Conservation (phyloP, 2,113 vertebrate genomes). For the Varanus komodoensis region DNA sequence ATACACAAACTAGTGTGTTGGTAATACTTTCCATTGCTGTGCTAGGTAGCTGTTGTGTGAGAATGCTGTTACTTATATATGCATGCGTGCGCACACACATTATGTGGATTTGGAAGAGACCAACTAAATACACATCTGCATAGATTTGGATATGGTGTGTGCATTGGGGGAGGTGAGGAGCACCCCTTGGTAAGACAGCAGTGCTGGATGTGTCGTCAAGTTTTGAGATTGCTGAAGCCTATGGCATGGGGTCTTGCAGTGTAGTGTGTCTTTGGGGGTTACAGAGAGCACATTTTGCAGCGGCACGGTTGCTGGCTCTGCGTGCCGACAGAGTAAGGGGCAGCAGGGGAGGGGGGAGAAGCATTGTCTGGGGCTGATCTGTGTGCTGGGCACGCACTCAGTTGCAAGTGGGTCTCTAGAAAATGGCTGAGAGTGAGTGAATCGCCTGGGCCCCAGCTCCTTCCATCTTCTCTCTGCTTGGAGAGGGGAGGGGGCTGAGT, state of each 20-base stretch:
- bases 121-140: neutral
- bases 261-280: neutral
- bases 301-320: slow-evolving; percentile 1
- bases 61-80: neutral
- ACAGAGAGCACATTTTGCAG: slow-evolving; percentile 6
- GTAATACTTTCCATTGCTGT: neutral
- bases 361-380: slow-evolving; percentile 37
- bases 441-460: slow-evolving; percentile 28
- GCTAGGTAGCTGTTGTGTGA: neutral
- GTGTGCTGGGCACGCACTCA: slow-evolving; percentile 50
- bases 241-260: neutral
- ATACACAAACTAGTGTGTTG: no score
- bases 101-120: neutral
- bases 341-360: slow-evolving; percentile 14
- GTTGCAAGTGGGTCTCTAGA: slow-evolving; percentile 42
- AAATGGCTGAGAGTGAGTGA: slow-evolving; percentile 32
- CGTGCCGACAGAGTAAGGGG: slow-evolving; percentile 27
- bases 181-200: neutral
- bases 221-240: neutral
- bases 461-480: slow-evolving; percentile 28
- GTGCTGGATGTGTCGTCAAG: neutral
- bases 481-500: slow-evolving; percentile 3
- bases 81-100: no score
- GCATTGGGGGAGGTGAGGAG: neutral
- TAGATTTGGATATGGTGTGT: neutral